phyloP scores from a whole-genome alignment of 2,113 vertebrate species.

The Sinocyclocheilus rhinocerous region DNA sequence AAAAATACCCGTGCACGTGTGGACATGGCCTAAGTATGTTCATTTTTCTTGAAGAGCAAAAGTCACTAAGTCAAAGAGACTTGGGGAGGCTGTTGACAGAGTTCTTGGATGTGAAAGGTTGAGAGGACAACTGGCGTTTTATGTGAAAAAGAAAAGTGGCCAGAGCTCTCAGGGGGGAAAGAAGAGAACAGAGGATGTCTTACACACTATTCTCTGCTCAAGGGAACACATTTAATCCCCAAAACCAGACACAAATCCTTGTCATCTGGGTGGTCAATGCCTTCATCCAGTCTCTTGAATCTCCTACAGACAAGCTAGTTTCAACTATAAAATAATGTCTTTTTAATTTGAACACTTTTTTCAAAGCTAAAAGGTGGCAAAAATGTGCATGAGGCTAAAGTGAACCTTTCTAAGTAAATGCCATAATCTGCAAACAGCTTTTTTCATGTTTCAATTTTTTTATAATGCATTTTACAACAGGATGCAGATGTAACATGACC shows the following conservation, averaged over 20 bases:
- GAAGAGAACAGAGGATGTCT: background rate
- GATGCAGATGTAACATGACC: background rate
- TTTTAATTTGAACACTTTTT: background rate
- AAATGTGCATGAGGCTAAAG: background rate
- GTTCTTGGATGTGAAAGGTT: constrained; percentile 1
- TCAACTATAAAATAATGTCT: background rate
- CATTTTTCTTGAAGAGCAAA: constrained; percentile 25
- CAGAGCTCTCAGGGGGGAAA: background rate
- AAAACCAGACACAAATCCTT: constrained; percentile 14
- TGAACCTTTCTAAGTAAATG: background rate
- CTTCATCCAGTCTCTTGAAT: background rate
- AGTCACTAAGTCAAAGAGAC: background rate
- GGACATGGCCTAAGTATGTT: background rate
- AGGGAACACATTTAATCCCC: background rate
- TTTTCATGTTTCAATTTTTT: background rate
- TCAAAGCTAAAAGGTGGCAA: background rate
- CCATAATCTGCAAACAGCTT: background rate
- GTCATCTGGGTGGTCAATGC: background rate
- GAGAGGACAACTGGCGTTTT: constrained; percentile 7
- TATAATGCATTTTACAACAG: background rate
- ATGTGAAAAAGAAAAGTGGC: constrained; percentile 4
- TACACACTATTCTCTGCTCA: constrained; percentile 10
- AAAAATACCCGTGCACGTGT: too few relatives aligned
- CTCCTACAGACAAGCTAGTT: background rate
- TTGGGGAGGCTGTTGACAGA: background rate